phyloP scores from a whole-genome alignment of 2,888 invertebrate species.

The Phyto melanocephala region DNA sequence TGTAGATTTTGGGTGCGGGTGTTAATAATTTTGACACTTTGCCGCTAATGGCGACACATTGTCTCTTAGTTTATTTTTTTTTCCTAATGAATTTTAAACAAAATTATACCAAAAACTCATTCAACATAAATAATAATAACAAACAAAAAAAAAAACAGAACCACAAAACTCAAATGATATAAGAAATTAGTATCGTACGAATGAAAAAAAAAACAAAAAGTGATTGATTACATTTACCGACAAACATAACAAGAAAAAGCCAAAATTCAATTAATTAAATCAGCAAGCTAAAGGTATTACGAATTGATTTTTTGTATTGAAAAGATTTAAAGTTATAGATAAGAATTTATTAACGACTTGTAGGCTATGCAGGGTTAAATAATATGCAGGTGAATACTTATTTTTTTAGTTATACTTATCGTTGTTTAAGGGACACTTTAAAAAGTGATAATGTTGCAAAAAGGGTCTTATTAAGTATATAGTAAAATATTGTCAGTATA shows the following conservation, averaged over 20 bases:
- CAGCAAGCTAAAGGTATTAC: constrained; percentile 38
- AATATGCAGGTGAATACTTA: background rate
- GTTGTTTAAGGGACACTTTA: too few relatives aligned
- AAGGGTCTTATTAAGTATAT: too few relatives aligned
- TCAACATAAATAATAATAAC: too few relatives aligned
- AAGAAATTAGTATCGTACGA: background rate
- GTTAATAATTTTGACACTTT: constrained; percentile 63
- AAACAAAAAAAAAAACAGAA: background rate
- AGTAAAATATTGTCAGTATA: too few relatives aligned
- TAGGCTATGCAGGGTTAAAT: background rate
- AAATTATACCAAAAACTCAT: background rate
- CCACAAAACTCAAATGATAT: background rate
- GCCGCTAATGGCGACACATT: constrained; percentile 64
- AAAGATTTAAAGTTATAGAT: background rate
- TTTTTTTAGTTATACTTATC: too few relatives aligned
- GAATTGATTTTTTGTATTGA: background rate
- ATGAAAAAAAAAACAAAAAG: background rate
- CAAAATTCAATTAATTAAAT: constrained; percentile 56
- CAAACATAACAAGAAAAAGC: constrained; percentile 33
- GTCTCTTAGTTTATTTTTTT: constrained; percentile 46
- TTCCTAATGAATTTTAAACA: background rate
- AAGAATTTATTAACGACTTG: background rate
- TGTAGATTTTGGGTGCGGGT: constrained; percentile 59
- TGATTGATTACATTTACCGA: constrained; percentile 55
- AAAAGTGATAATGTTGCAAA: too few relatives aligned